Base-by-base conservation (phyloP, 2,113 vertebrate genomes). In the Tichodroma muraria region DNA sequence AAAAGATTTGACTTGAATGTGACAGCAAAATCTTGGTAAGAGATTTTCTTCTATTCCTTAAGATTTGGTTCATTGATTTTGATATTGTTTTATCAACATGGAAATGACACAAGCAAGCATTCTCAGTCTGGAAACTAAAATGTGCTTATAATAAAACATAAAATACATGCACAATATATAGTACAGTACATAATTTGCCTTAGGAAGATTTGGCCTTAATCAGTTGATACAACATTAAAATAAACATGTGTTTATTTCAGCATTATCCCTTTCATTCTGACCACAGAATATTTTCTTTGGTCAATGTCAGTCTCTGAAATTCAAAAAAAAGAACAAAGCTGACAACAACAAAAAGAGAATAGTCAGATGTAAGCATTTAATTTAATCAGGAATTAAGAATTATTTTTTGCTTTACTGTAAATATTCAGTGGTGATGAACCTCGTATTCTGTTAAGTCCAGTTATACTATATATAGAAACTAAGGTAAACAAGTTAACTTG, bases 1-100 rank as follows among this genome's bases (percentile, higher is more conserved):
- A 96, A 97, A 92, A 97, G 96, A 53, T 98, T 97, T 95, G 97
- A 98, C 61, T 90, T 98, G 86, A 97, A 97, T 50, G 91, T 98
- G 93, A 98, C 89, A 91, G 91, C 98, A 61, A 91, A 94, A 63
- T 33, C 90, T 52, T 98, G 98, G 98, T 98, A 98, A 98, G 93
- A 87, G 6, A 31, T 28, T 27, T 75, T 27, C 18, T 64, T 50
- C 20, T 56, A 1, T 64, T 95, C 37, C n/a, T 61, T 52, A 85
- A 70, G 52, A 30, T 15, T 70, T 54, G 30, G 9, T 28, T 66
- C 22, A 61, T 45, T 56, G 37, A 38, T 89, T 91, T 89, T 89
- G 6, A 17, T 56, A 6, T 6, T 64, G 17, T 60, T 85, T 77
- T 77, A 88, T 52, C 30, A 9, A 33, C 9, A 20, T 42, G 19